Base-by-base conservation (phyloP, 2,888 invertebrate species). In the Idaea dimidiata region DNA sequence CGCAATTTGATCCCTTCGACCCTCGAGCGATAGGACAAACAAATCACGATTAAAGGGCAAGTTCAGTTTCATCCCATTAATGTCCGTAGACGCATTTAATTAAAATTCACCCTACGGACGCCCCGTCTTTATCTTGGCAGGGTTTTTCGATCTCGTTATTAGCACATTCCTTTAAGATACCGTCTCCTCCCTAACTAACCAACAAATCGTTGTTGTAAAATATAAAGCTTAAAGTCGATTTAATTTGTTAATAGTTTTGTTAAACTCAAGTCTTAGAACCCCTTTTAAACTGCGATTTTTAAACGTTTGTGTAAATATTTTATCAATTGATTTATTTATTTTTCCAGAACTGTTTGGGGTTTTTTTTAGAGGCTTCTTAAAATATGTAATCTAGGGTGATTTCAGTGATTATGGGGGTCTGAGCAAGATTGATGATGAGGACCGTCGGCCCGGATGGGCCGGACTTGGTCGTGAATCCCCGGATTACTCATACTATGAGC, bases 31-130 rank as follows among this genome's bases (percentile, higher is more conserved):
- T 82, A 81, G 82, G 77, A 85, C 88, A 89, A 90, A 91, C 91
- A 91, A 91, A 91, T 91, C 91, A 84, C 86, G 87, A 86, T 88
- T 83, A 88, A 86, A 84, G 81, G 80, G 77, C 79, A 78, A 79
- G 81, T 86, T 85, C 86, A 83, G 86, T 89, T 88, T 89, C 88
- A 87, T 91, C 89, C 87, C 87, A 88, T 90, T 90, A 90, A 87
- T 86, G 84, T 86, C 76, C 83, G 80, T 82, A 83, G 84, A 83
- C 84, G 85, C 85, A 86, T 91, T 91, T 91, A 91, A 91, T 91
- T 91, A 91, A 91, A 91, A 88, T 88, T 86, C 88, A 87, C 89
- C 91, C 91, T 84, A 82, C 78, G 67, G 69, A 75, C 56, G 68
- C 72, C 75, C 77, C 73, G 79, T 80, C 84, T 84, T 83, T 86